Percentiles rank a stretch among this genome's conserved stretches.
Conservation (phyloP, 2,888 invertebrate genomes). For the Athalia rosae region DNA sequence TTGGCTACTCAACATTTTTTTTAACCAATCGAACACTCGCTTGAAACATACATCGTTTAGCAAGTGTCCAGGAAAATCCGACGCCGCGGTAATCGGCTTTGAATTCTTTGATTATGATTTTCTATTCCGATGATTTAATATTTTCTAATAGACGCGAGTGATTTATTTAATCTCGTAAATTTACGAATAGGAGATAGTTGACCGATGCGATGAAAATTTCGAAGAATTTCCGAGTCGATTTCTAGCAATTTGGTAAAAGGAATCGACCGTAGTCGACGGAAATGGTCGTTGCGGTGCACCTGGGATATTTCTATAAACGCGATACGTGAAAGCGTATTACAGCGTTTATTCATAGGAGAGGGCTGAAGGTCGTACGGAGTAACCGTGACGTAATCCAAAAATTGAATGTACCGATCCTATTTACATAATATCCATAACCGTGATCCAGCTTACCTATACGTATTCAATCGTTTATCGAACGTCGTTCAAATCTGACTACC, state of each 20-base stretch:
- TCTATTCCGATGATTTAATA: too few relatives aligned
- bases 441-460: not conserved
- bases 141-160: not conserved
- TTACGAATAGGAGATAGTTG: not conserved
- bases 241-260: constrained; percentile 9
- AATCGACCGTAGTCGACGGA: not conserved
- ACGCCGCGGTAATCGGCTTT: too few relatives aligned
- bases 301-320: too few relatives aligned
- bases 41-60: too few relatives aligned
- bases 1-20: too few relatives aligned
- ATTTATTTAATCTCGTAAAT: not conserved
- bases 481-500: too few relatives aligned
- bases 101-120: too few relatives aligned
- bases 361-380: not conserved
- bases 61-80: too few relatives aligned
- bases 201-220: not conserved
- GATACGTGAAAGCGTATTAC: not conserved
- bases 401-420: constrained; percentile 4
- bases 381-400: constrained; percentile 16
- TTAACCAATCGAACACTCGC: too few relatives aligned
- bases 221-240: not conserved
- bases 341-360: not conserved
- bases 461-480: not conserved
- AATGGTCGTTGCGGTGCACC: not conserved
- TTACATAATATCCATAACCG: not conserved